phyloP scores from a whole-genome alignment of 2,113 vertebrate genomes.

The Dromaius novaehollandiae region DNA sequence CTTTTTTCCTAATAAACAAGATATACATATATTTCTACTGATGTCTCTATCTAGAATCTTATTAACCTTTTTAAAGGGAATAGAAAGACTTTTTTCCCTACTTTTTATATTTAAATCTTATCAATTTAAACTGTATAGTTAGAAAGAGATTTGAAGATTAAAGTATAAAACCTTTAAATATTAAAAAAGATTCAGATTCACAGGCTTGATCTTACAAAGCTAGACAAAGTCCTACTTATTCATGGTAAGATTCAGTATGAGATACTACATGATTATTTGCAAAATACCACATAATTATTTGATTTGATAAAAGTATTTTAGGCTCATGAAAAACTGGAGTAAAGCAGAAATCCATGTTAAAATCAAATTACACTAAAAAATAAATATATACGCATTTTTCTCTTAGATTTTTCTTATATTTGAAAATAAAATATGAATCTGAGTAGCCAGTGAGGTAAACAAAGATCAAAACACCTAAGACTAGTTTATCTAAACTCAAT shows the following conservation, averaged over 20 bases:
- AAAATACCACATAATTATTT: not conserved
- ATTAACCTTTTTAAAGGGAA: not conserved
- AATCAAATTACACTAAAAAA: too few species aligned
- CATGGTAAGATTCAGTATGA: not conserved
- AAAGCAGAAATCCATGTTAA: too few species aligned
- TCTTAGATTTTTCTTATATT: too few species aligned
- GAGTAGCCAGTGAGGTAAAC: too few species aligned
- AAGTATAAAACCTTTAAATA: not conserved
- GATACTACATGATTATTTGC: not conserved
- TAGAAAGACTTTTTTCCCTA: not conserved
- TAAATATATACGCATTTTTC: too few species aligned
- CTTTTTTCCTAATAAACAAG: not conserved
- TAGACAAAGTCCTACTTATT: not conserved
- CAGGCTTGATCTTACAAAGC: not conserved
- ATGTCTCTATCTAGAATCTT: not conserved
- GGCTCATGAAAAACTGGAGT: too few species aligned
- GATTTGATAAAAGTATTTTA: not conserved
- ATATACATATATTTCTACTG: not conserved
- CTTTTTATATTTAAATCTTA: not conserved
- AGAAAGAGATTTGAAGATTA: not conserved
- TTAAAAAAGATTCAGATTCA: not conserved
- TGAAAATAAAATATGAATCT: too few species aligned
- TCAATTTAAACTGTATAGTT: not conserved
- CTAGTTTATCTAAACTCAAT: too few species aligned
- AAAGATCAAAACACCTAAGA: too few species aligned